A percentile compares a stretch with the other conserved stretches of the same genome.
phyloP scores from a whole-genome alignment of 2,797 vertebrate genomes.

The Rhinatrema bivittatum region DNA sequence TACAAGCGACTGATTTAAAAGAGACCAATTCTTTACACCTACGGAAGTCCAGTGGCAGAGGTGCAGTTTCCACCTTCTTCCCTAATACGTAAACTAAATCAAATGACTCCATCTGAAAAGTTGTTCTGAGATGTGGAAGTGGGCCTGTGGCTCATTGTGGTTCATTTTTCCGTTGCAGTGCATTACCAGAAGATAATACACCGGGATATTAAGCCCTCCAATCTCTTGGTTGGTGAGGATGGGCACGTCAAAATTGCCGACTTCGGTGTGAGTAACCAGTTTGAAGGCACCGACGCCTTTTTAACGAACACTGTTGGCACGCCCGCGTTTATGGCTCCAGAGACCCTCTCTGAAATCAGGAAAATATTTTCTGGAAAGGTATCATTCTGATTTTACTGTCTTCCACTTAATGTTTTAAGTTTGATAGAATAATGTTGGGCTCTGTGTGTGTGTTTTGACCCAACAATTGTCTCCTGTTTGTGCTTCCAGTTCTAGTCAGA shows the following conservation, averaged over 20 bases:
- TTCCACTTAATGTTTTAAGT: fast-evolving
- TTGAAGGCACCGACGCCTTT: slow-evolving; percentile 88
- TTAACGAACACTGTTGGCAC: slow-evolving; percentile 94
- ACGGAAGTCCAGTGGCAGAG: too few species aligned
- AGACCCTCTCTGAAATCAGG: slow-evolving; percentile 86
- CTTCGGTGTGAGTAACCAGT: slow-evolving; percentile 95
- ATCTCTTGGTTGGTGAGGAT: slow-evolving; percentile 88
- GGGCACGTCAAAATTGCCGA: slow-evolving; percentile 94
- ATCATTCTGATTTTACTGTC: background rate
- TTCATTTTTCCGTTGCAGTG: slow-evolving; percentile 66
- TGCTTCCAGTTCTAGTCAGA: too few species aligned
- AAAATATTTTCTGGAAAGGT: slow-evolving; percentile 98
- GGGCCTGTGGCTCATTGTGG: too few species aligned
- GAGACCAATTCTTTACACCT: too few species aligned
- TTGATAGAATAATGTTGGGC: background rate
- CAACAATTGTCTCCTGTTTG: background rate
- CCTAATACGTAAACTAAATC: too few species aligned
- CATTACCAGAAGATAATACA: slow-evolving; percentile 98
- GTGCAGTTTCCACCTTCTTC: too few species aligned
- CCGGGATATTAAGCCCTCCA: slow-evolving; percentile 92
- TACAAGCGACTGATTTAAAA: too few species aligned
- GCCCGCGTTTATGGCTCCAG: slow-evolving; percentile 90
- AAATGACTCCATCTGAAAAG: too few species aligned
- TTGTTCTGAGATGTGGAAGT: too few species aligned
- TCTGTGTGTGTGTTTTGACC: background rate